Conservation (phyloP, 2,113 vertebrate genomes). For the Trinectes maculatus region DNA sequence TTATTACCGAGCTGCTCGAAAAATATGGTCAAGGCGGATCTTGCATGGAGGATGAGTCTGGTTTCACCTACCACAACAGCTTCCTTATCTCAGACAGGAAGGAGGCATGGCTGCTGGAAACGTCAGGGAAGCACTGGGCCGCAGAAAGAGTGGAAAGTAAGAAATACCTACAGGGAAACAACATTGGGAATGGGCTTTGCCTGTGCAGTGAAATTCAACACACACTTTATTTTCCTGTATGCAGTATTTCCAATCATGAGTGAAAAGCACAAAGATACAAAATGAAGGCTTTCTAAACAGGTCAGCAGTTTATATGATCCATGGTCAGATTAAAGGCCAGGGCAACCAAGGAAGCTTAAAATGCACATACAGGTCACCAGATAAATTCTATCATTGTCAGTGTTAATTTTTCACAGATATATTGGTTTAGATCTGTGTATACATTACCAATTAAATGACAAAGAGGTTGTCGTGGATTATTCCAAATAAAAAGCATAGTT, state of each 20-base stretch:
- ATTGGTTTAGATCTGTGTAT: background rate
- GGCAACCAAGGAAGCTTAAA: background rate
- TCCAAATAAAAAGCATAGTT: no score
- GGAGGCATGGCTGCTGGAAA: conserved; percentile 96
- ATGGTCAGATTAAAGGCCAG: no score
- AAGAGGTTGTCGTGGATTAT: no score
- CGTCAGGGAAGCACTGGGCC: conserved; percentile 92
- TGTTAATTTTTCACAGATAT: no score
- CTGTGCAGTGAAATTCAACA: background rate
- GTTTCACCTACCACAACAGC: conserved; percentile 94
- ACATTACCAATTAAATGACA: no score
- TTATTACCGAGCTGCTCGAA: conserved; percentile 89
- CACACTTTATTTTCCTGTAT: background rate
- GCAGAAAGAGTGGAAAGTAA: conserved; percentile 87
- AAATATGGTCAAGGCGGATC: conserved; percentile 93
- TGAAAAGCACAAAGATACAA: background rate
- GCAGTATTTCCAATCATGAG: background rate
- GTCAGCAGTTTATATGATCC: background rate
- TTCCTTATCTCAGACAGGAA: conserved; percentile 94
- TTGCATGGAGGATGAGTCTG: conserved; percentile 88
- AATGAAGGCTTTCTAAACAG: background rate
- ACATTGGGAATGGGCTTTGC: background rate
- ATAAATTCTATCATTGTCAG: background rate
- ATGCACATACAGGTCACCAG: background rate
- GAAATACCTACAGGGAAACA: conserved; percentile 26